Conservation (phyloP, 2,113 vertebrate genomes). For the Corythornis vintsioides region DNA sequence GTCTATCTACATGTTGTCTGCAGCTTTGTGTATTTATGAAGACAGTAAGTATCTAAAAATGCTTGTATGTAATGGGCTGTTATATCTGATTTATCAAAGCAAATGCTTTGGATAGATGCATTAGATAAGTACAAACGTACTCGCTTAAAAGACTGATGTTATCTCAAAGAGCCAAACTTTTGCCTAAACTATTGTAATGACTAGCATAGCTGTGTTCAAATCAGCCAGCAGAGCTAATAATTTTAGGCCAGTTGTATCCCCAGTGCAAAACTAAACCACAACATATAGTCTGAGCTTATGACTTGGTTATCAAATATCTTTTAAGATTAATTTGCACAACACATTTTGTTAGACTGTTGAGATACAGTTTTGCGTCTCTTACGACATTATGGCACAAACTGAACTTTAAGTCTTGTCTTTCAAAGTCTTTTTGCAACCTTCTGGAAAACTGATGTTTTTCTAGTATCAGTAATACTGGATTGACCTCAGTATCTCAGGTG, state of each 20-base stretch:
- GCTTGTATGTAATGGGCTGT: background rate
- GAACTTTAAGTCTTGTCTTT: background rate
- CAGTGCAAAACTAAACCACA: background rate
- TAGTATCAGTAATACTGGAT: background rate
- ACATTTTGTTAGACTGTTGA: background rate
- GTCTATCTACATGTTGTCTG: background rate
- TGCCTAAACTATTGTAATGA: background rate
- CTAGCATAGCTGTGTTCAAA: background rate
- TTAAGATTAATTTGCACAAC: background rate
- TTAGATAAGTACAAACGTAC: background rate
- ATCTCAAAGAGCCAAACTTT: background rate
- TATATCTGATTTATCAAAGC: background rate
- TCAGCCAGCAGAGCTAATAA: background rate
- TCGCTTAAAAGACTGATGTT: fast-evolving
- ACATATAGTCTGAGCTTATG: background rate
- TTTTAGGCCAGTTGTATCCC: background rate
- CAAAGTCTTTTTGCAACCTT: background rate
- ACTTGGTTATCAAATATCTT: background rate
- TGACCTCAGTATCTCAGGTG: background rate
- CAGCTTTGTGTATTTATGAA: background rate
- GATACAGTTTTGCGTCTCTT: background rate
- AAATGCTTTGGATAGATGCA: background rate
- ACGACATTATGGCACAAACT: background rate
- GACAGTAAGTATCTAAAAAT: background rate
- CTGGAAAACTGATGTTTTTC: background rate